A percentile compares a stretch with the other conserved stretches of the same genome.
These are phyloP conservation scores for Pica pica DNA, from an alignment of 2,113 vertebrate genomes.

Conservation along the genomic window DNA sequence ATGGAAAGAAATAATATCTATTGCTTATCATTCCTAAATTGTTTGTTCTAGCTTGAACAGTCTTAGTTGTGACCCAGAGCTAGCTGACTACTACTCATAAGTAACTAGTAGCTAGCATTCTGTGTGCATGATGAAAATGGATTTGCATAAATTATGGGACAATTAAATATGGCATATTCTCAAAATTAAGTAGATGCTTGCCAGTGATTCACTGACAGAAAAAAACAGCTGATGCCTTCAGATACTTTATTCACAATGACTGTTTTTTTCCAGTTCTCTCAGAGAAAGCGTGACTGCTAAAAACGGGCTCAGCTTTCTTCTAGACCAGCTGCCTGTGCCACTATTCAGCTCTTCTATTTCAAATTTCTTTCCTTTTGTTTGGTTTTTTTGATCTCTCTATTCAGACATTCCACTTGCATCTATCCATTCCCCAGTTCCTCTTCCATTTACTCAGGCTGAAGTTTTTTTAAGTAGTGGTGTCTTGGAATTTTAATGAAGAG, in stretches of 20 bases:
- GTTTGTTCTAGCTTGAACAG: neutral
- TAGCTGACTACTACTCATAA: neutral
- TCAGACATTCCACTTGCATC: neutral
- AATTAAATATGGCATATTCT: neutral
- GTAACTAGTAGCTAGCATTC: neutral
- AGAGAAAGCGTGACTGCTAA: neutral
- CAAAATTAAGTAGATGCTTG: neutral
- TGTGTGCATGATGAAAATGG: neutral
- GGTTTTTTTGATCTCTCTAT: neutral
- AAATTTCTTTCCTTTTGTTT: neutral
- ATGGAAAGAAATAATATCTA: neutral
- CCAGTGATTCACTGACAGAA: neutral
- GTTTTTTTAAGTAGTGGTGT: neutral
- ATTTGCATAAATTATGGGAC: neutral
- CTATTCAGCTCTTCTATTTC: neutral
- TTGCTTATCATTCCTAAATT: neutral
- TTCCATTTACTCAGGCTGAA: neutral
- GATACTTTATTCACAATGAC: neutral
- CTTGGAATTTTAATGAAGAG: neutral
- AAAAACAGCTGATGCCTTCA: neutral
- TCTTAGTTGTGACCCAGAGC: neutral
- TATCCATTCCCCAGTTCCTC: neutral
- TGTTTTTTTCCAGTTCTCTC: neutral
- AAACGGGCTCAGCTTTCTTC: neutral
- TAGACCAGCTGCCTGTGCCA: neutral